phyloP scores from a whole-genome alignment of 2,113 vertebrate species.

The Acanthisitta chloris region DNA sequence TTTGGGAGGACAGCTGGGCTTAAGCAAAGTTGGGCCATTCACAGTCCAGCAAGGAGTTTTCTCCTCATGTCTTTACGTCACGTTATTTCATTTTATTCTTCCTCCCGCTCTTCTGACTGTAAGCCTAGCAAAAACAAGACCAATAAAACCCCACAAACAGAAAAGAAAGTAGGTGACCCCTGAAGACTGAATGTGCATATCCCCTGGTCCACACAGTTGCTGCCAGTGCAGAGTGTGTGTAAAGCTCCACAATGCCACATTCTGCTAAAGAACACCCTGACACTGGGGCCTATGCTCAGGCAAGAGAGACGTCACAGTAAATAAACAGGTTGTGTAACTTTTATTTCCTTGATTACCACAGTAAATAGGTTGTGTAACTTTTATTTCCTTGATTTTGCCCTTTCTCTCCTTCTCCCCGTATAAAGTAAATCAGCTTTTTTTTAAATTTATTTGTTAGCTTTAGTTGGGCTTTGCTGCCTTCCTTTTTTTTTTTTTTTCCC shows the following conservation, averaged over 20 bases:
- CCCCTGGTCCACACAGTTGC: accelerated
- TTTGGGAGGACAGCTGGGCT: background rate
- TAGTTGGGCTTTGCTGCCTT: background rate
- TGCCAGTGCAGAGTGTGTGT: background rate
- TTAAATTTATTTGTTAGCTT: background rate
- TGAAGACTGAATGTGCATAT: background rate
- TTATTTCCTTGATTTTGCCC: background rate
- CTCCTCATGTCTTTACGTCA: background rate
- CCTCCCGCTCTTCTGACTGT: background rate
- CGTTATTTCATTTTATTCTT: background rate
- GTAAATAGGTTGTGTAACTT: background rate
- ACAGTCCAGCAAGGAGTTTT: background rate
- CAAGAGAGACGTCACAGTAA: background rate
- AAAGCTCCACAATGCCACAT: background rate
- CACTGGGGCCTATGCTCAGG: background rate
- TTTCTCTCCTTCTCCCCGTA: background rate
- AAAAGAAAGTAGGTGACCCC: background rate
- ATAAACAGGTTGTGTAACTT: background rate
- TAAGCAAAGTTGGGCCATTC: background rate
- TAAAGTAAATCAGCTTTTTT: background rate
- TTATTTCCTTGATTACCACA: background rate
- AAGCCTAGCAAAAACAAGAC: background rate
- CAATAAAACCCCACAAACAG: background rate
- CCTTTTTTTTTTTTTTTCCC: background rate
- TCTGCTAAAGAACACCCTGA: background rate